phyloP scores from a whole-genome alignment of 2,797 vertebrate genomes.

The Darevskia mixta region DNA sequence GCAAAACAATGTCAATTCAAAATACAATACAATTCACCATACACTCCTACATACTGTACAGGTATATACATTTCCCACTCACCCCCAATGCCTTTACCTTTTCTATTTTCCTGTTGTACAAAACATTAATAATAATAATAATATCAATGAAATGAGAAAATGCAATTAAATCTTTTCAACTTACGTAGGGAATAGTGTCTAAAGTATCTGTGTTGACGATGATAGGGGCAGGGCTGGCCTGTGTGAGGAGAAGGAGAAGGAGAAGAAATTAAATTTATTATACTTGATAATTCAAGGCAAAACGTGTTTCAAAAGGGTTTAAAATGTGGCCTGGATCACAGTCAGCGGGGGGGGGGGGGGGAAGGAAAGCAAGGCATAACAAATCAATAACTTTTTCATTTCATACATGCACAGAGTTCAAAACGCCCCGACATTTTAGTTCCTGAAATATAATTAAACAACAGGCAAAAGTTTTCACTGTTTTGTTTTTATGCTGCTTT shows the following conservation, averaged over 20 bases:
- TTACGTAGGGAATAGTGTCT: conserved; percentile 97
- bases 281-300: neutral
- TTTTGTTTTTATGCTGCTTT: too few species aligned
- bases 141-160: neutral
- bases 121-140: too few species aligned
- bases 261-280: conserved; percentile 5
- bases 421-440: neutral
- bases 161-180: conserved; percentile 69
- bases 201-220: conserved; percentile 97
- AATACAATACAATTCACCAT: too few species aligned
- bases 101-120: too few species aligned
- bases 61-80: too few species aligned
- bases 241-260: conserved; percentile 55
- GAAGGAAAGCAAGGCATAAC: neutral
- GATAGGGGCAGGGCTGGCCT: conserved; percentile 96
- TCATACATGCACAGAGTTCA: neutral
- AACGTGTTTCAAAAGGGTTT: too few species aligned
- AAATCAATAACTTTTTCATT: neutral
- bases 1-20: too few species aligned
- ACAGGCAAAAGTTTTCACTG: too few species aligned
- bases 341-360: neutral
- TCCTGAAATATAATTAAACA: neutral
- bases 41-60: too few species aligned
- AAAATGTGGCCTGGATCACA: neutral
- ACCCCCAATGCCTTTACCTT: too few species aligned